phyloP scores from a whole-genome alignment of 1,140 invertebrate species.

The Nasonia giraulti region DNA sequence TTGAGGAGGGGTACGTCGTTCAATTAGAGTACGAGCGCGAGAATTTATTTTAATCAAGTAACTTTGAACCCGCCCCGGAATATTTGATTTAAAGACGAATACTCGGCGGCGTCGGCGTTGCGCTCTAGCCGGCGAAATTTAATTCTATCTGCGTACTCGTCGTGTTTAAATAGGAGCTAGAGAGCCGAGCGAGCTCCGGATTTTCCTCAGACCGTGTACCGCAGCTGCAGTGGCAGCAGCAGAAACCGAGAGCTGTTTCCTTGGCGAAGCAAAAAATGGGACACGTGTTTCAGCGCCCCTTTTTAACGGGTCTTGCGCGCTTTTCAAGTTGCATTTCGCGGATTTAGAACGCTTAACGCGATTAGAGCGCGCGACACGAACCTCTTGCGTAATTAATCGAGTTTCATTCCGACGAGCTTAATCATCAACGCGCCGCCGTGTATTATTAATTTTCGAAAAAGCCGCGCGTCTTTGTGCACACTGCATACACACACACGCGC shows the following conservation, averaged over 20 bases:
- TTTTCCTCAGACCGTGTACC: background rate
- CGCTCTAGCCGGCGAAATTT: background rate
- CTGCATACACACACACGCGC: too few relatives aligned
- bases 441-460: background rate
- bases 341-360: background rate
- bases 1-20: background rate
- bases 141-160: background rate
- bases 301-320: background rate
- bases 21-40: background rate
- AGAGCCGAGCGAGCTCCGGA: background rate
- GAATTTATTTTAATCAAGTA: conserved; percentile 5
- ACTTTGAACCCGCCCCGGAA: background rate
- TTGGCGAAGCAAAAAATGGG: background rate
- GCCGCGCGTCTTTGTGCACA: too few relatives aligned
- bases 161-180: background rate
- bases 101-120: background rate
- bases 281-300: background rate
- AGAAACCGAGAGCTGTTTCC: background rate
- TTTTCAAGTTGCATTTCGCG: background rate
- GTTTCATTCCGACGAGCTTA: too few relatives aligned
- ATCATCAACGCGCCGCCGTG: too few relatives aligned
- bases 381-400: too few relatives aligned
- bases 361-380: background rate
- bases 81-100: conserved; percentile 5
- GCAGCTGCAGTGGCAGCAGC: too few relatives aligned